phyloP scores from a whole-genome alignment of 2,888 invertebrate genomes.

The Bembecia ichneumoniformis region DNA sequence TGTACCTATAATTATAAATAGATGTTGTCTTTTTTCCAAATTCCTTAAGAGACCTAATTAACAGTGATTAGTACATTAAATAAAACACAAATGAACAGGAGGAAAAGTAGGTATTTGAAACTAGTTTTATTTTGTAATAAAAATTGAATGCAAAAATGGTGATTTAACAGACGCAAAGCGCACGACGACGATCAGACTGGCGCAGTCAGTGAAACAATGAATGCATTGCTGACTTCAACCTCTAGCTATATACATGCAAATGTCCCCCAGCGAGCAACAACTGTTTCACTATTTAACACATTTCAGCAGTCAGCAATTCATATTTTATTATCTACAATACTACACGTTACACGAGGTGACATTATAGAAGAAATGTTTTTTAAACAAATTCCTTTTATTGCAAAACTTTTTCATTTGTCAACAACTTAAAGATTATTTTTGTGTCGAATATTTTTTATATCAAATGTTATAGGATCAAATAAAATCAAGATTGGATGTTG shows the following conservation, averaged over 20 bases:
- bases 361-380: neutral
- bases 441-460: neutral
- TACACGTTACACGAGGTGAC: neutral
- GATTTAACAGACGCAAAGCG: neutral
- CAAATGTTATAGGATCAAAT: neutral
- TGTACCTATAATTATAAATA: too few relatives aligned
- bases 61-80: too few relatives aligned
- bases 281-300: slow-evolving; percentile 1
- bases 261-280: neutral
- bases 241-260: slow-evolving; percentile 3
- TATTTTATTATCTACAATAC: neutral
- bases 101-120: too few relatives aligned
- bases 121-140: too few relatives aligned
- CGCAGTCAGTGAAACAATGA: neutral
- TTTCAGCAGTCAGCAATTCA: slow-evolving; percentile 2
- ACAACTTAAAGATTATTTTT: neutral
- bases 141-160: neutral
- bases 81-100: too few relatives aligned
- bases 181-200: neutral
- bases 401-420: neutral
- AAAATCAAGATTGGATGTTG: neutral
- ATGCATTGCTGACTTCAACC: slow-evolving; percentile 3
- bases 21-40: too few relatives aligned
- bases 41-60: too few relatives aligned
- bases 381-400: neutral